These are phyloP conservation scores for Okamejei kenojei DNA, from an alignment of 2,797 vertebrate genomes.

Conservation along the genomic window DNA sequence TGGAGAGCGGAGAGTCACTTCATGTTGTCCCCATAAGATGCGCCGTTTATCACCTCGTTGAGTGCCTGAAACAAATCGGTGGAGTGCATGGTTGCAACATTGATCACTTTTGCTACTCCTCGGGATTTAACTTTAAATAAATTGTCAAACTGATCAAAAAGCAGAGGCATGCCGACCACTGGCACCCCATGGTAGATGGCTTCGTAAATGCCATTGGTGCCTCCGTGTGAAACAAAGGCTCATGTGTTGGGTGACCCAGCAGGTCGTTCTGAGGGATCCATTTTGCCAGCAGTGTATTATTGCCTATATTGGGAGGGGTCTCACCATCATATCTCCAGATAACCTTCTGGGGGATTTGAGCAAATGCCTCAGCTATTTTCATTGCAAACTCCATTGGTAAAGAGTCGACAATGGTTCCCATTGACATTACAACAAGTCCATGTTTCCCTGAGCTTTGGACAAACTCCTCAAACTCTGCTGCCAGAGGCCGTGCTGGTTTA, in stretches of 20 bases:
- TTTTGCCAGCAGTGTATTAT: too few relatives aligned
- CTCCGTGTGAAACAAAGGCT: neutral
- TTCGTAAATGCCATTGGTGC: neutral
- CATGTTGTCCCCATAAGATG: conserved; percentile 59
- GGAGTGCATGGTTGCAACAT: neutral
- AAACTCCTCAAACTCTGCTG: too few relatives aligned
- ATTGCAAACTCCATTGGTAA: neutral
- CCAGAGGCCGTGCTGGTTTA: too few relatives aligned
- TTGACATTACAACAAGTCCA: too few relatives aligned
- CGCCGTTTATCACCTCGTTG: too few relatives aligned
- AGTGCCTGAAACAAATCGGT: neutral
- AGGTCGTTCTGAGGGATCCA: neutral
- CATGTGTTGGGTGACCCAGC: neutral
- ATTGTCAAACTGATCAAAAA: neutral
- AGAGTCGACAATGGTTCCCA: too few relatives aligned
- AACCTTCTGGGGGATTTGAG: neutral
- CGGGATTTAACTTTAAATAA: neutral
- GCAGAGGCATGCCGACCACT: too few relatives aligned
- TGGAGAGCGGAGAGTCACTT: conserved; percentile 63
- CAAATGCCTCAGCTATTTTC: neutral
- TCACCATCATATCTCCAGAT: too few relatives aligned
- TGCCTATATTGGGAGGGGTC: too few relatives aligned
- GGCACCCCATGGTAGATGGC: neutral
- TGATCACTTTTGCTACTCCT: neutral
- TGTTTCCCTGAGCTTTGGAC: too few relatives aligned